Percentiles rank a stretch among this genome's conserved stretches.
Conservation (phyloP, 2,888 invertebrate species). For the Frankliniella intonsa region DNA sequence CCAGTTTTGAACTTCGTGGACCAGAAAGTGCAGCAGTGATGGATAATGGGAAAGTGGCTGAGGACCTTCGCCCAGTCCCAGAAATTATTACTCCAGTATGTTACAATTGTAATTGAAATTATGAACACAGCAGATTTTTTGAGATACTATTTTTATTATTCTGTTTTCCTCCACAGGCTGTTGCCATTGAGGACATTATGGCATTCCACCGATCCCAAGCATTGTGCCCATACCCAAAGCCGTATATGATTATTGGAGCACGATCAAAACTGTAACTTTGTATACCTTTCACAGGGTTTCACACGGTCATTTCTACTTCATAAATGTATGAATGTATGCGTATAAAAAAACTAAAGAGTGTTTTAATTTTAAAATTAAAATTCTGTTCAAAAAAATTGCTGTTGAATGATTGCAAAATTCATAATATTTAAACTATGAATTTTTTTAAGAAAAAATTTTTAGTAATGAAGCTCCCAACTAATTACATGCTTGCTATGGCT, state of each 20-base stretch:
- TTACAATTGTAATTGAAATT: neutral
- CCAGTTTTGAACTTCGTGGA: slow-evolving; percentile 52
- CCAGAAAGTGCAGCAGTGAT: slow-evolving; percentile 39
- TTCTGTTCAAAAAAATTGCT: neutral
- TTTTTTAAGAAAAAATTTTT: too few relatives aligned
- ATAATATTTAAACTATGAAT: neutral
- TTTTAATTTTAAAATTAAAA: neutral
- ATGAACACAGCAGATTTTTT: neutral
- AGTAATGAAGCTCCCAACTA: too few relatives aligned
- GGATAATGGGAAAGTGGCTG: neutral
- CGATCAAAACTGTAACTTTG: neutral
- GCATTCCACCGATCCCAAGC: slow-evolving; percentile 12
- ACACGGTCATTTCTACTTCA: neutral
- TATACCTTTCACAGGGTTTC: neutral
- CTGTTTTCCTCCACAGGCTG: neutral
- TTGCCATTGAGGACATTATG: neutral
- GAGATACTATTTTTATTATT: neutral
- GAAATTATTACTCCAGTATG: slow-evolving; percentile 9
- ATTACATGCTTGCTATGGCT: too few relatives aligned
- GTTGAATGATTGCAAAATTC: neutral
- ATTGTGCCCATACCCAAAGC: neutral
- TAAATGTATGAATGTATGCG: neutral
- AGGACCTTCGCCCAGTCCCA: neutral
- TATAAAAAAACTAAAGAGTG: neutral
- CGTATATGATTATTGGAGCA: neutral